Base-by-base conservation (phyloP, 2,797 vertebrate genomes). In the Anomalospiza imberbis region DNA sequence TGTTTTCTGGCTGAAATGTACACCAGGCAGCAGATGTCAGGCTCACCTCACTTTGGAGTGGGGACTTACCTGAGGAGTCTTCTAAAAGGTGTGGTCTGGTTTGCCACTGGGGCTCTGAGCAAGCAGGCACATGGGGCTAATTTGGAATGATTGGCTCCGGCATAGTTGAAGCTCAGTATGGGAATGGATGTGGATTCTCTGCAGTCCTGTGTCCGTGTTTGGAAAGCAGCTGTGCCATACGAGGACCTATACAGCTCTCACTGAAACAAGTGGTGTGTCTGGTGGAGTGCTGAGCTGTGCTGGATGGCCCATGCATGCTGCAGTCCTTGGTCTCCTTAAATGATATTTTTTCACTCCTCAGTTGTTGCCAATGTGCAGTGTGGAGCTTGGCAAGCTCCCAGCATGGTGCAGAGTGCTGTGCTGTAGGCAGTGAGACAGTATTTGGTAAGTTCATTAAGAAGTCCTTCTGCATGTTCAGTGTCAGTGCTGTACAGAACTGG, bases 131-230 rank as follows among this genome's bases (percentile, higher is more conserved):
- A 0, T 3, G 24, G 34, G 16, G 32, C 25, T 71, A 13, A 44
- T 2, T 28, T n/a, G 48, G 40, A 63, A 12, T 22, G 29, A 81
- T 76, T 42, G 20, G 36, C 53, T 63, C 61, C 36, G 40, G 14
- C 4, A 1, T 13, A 40, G 34, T 4, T 63, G 54, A 45, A 72
- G n/a, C 2, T 5, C 3, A 3, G 21, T 5, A 13, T 79, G 36
- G 58, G 54, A 32, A 26, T 47, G 26, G 34, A 18, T 55, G 0
- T 12, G 34, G 29, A 22, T 76, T 74, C 40, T 57, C 38, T 75
- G 36, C n/a, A 6, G 40, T 74, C 32, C 44, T 12, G 12, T 28
- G 63, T 51, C 74, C 4, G 0, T 18, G 22, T 58, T 68, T 0
- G 3, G 21, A 68, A 40, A 57, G 44, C 2, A 29, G 50, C 73